phyloP scores from a whole-genome alignment of 2,113 vertebrate species.

The Isurus oxyrinchus region DNA sequence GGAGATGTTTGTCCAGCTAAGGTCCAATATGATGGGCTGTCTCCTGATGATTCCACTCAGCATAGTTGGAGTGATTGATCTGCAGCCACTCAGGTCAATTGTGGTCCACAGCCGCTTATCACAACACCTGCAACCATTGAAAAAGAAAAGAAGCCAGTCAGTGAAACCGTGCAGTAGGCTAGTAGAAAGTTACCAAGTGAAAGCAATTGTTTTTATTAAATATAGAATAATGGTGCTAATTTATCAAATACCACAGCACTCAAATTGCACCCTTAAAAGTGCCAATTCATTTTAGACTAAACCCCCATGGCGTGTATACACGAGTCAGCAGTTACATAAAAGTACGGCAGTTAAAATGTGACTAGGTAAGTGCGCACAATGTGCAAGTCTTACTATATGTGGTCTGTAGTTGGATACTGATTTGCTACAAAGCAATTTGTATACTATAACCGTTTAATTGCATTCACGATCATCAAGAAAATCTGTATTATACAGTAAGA shows the following conservation, averaged over 20 bases:
- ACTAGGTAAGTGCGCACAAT: neutral
- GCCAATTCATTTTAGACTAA: neutral
- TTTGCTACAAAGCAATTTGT: neutral
- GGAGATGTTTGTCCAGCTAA: constrained; percentile 95
- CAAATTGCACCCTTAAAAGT: neutral
- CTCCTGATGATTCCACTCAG: constrained; percentile 94
- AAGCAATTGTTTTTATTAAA: neutral
- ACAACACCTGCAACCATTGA: constrained; percentile 71
- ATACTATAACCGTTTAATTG: neutral
- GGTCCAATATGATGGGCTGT: constrained; percentile 84
- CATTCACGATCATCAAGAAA: neutral
- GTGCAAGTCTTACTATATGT: neutral
- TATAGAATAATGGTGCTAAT: neutral
- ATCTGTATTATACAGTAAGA: neutral
- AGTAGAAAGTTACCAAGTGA: neutral
- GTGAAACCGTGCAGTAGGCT: neutral
- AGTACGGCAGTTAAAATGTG: neutral
- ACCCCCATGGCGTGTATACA: neutral
- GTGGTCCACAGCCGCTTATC: constrained; percentile 93
- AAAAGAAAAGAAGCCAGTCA: neutral
- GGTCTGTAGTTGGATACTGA: neutral
- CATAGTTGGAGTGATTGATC: constrained; percentile 83
- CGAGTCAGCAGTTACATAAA: neutral
- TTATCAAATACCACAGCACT: neutral
- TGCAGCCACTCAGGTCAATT: constrained; percentile 89